Conservation (phyloP, 2,797 vertebrate species). For the Amblyraja radiata region DNA sequence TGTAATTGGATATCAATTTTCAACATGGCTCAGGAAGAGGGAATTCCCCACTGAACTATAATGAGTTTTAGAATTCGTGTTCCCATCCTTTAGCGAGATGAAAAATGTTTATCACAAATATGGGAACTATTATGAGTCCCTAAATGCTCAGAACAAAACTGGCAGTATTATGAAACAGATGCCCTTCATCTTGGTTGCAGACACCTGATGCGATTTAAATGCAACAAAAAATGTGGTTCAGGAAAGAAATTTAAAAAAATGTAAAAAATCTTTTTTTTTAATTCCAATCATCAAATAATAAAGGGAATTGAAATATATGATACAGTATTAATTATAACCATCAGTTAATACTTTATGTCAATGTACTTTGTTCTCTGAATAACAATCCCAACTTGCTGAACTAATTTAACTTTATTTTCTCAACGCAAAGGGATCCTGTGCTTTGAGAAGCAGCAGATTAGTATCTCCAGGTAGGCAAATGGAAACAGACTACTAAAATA, state of each 20-base stretch:
- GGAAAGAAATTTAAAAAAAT: too few species aligned
- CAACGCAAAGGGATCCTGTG: background rate
- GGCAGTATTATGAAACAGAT: background rate
- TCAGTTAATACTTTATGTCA: background rate
- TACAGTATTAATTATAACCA: background rate
- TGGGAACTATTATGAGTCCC: background rate
- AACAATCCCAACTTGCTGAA: background rate
- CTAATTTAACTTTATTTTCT: background rate
- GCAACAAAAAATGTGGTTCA: background rate
- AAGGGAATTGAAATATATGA: background rate
- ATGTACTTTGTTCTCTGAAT: background rate
- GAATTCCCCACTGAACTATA: background rate
- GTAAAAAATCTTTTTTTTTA: too few species aligned
- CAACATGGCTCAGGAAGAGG: background rate
- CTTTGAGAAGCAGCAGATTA: background rate
- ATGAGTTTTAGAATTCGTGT: background rate
- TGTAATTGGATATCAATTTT: background rate
- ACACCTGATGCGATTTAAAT: background rate
- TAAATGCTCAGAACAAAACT: background rate
- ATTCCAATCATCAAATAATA: background rate
- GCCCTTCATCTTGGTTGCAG: background rate
- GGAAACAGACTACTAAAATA: background rate
- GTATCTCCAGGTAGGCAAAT: background rate
- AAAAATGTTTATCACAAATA: background rate
- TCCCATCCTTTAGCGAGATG: background rate